A percentile compares a stretch with the other conserved stretches of the same genome.
Evolutionary conservation across 2,113 vertebrate species (phyloP).

Genomic region (Amphilophus citrinellus): DNA sequence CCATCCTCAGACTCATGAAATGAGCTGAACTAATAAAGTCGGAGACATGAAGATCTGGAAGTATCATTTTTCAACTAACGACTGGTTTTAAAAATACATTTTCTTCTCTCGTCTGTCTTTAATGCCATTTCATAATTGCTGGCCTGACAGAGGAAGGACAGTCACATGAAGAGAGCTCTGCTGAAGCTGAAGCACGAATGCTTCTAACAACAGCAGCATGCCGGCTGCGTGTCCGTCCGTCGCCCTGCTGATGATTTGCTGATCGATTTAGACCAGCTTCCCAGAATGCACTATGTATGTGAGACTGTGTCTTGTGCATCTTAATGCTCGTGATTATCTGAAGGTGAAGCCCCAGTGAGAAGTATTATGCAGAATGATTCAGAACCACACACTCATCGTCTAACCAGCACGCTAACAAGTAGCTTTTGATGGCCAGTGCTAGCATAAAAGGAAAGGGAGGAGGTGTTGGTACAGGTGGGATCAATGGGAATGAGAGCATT

Average conservation of each 20-base stretch:
- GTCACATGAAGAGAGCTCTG: no score
- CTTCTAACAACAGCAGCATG: background rate
- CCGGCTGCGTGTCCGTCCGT: conserved; percentile 9
- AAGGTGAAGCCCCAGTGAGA: conserved; percentile 36
- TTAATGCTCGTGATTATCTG: conserved; percentile 39
- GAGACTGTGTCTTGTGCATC: conserved; percentile 44
- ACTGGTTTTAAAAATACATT: no score
- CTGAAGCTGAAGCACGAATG: background rate
- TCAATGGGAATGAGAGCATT: background rate
- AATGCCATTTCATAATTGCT: background rate
- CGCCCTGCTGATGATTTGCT: conserved; percentile 3
- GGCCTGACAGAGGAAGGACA: background rate
- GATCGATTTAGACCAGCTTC: conserved; percentile 16
- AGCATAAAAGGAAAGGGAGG: background rate
- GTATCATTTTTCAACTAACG: background rate
- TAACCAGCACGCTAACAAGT: conserved; percentile 28
- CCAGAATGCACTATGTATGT: conserved; percentile 28
- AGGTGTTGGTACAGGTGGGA: background rate
- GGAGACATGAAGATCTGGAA: no score
- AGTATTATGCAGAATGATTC: conserved; percentile 32
- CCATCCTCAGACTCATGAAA: no score
- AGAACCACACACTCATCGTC: conserved; percentile 7
- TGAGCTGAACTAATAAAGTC: background rate
- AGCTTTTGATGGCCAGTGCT: background rate
- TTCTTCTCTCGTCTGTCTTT: background rate